Evolutionary conservation across 2,113 vertebrate species (phyloP).

Genomic region (Speoplatyrhinus poulsoni): DNA sequence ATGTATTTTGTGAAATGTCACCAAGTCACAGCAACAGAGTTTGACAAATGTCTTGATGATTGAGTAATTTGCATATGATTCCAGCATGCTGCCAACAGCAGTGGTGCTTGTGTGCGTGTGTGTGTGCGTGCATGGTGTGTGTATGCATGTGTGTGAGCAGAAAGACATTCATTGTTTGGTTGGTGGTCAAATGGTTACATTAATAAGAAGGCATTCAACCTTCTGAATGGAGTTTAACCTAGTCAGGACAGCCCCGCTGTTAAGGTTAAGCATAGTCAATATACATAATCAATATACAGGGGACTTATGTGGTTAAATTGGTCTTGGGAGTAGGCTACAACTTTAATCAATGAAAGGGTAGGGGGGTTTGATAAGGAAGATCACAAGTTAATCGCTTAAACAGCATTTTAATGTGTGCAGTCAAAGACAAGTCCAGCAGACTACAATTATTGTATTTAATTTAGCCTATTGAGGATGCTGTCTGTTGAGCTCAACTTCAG

Average conservation of each 20-base stretch:
- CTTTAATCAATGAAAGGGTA: conserved; percentile 70
- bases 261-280: conserved; percentile 72
- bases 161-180: too few relatives aligned
- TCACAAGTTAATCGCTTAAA: conserved; percentile 61
- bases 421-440: conserved; percentile 51
- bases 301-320: conserved; percentile 74
- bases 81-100: too few relatives aligned
- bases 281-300: conserved; percentile 79
- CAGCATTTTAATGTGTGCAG: conserved; percentile 60
- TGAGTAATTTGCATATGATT: too few relatives aligned
- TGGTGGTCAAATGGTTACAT: too few relatives aligned
- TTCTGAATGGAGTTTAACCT: conserved; percentile 43
- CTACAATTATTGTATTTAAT: conserved; percentile 23
- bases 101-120: too few relatives aligned
- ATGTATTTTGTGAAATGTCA: too few relatives aligned
- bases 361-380: conserved; percentile 60
- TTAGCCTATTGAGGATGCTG: background rate
- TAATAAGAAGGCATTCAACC: background rate
- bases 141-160: too few relatives aligned
- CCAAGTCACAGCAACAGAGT: too few relatives aligned
- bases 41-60: too few relatives aligned
- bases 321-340: conserved; percentile 58
- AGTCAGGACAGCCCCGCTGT: conserved; percentile 45
- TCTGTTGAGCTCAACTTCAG: too few relatives aligned
- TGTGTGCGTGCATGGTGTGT: too few relatives aligned